These are phyloP conservation scores for Nomada fabriciana DNA, from an alignment of 2,888 invertebrate genomes.

Conservation along the genomic window DNA sequence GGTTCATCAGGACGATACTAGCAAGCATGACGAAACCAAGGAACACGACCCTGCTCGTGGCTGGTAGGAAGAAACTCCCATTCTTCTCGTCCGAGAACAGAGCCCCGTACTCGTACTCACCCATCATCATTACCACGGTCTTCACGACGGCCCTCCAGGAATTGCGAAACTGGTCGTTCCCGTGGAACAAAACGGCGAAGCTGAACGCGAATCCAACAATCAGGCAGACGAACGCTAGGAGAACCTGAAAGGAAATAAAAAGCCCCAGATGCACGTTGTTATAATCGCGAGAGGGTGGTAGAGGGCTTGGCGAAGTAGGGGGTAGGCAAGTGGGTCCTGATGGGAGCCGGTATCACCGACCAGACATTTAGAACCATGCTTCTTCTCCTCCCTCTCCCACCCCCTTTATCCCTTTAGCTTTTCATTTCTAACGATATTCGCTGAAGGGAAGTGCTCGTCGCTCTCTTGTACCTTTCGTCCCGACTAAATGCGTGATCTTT, in stretches of 20 bases:
- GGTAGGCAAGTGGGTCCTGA: constrained; percentile 61
- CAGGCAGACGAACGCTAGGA: constrained; percentile 86
- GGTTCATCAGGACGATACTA: constrained; percentile 86
- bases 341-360: constrained; percentile 53
- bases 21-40: constrained; percentile 85
- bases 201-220: constrained; percentile 86
- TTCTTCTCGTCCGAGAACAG: constrained; percentile 78
- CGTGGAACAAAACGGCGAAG: constrained; percentile 86
- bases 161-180: constrained; percentile 81
- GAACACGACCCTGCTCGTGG: constrained; percentile 85
- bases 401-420: constrained; percentile 26
- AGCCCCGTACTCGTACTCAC: constrained; percentile 85
- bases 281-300: constrained; percentile 62
- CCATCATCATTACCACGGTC: constrained; percentile 87
- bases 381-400: neutral
- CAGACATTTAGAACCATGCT: constrained; percentile 54
- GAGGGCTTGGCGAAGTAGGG: constrained; percentile 35
- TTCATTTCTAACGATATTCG: constrained; percentile 65
- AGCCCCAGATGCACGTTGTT: constrained; percentile 72
- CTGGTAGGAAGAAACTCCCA: constrained; percentile 64
- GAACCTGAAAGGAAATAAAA: constrained; percentile 82
- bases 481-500: constrained; percentile 48
- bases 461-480: constrained; percentile 38
- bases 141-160: constrained; percentile 82
- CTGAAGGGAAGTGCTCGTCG: constrained; percentile 44